Base-by-base conservation (phyloP, 2,888 invertebrate species). In the Eucriotettix oculatus region DNA sequence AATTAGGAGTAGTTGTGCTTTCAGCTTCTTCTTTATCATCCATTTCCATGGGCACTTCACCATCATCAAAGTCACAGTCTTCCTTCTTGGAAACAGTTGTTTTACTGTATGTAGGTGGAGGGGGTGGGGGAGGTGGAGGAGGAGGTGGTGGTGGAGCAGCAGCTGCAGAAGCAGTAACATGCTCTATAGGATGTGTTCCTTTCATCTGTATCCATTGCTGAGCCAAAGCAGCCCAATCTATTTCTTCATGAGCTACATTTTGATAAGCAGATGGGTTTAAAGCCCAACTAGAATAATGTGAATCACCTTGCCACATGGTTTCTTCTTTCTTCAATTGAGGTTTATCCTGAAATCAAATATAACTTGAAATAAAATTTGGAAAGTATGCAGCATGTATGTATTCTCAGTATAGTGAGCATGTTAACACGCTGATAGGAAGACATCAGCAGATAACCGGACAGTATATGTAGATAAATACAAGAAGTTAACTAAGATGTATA, bases 161-260 rank as follows among this genome's bases (percentile, higher is more conserved):
- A 7, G 84, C 82, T 11, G 83, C 80, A 52, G 81, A 79, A 17
- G 81, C 79, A 10, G 80, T 78, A 53, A 81, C 75, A 44, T 81
- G 78, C 44, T 81, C 78, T 44, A 77, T 77, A 54, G 77, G 74
- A 74, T 17, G 75, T 10, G 86, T 83, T 69, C 90, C 89, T 71
- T 93, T 91, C 92, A 93, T 93, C 72, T 90, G 90, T 67, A 97
- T 96, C 96, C 97, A 96, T 81, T 96, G 95, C 71, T 96, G 94
- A 41, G 96, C 96, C 69, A 97, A 77, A 42, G 91, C 86, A 12
- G 95, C 96, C 96, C 97, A 97, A 74, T 97, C 96, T 62, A 96
- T 95, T 75, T 87, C 83, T 71, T 88, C 90, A 68, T 84, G 85
- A 67, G 86, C 83, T 73, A 90, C 79, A 74, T 87, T 87, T 76